Evolutionary conservation across 2,888 invertebrate genomes (phyloP).

Genomic region (Xestia sexstrigata): DNA sequence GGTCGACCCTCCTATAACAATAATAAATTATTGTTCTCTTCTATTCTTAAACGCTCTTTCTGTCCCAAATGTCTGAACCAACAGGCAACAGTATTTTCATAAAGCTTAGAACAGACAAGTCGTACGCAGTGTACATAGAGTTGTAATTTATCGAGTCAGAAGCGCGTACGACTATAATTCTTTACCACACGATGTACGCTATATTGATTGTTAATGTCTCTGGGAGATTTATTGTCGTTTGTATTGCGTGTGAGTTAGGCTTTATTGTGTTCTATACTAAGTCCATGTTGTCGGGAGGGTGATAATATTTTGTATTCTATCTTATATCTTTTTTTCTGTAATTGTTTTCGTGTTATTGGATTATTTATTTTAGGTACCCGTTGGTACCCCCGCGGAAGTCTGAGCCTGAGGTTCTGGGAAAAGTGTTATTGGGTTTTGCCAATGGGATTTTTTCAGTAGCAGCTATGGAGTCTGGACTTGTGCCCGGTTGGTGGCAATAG

Average conservation of each 20-base stretch:
- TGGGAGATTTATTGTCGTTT: constrained; percentile 31
- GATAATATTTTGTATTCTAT: neutral
- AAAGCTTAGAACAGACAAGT: neutral
- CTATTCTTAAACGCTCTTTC: neutral
- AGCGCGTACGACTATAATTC: constrained; percentile 50
- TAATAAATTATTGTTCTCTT: neutral
- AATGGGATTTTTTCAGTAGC: too few species aligned
- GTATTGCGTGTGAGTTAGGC: constrained; percentile 18
- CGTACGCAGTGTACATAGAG: constrained; percentile 26
- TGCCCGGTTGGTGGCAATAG: too few species aligned
- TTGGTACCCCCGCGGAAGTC: too few species aligned
- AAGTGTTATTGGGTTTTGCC: neutral
- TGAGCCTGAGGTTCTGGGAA: too few species aligned
- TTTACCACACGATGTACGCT: constrained; percentile 26
- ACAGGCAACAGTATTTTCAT: neutral
- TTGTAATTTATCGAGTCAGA: constrained; percentile 37
- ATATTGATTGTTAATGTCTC: constrained; percentile 46
- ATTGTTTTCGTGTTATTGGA: neutral
- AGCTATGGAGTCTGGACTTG: too few species aligned
- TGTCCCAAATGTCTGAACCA: neutral
- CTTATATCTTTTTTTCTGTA: neutral
- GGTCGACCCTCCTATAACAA: too few species aligned
- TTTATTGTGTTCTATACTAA: constrained; percentile 38
- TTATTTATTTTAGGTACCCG: neutral
- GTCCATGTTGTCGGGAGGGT: constrained; percentile 2